Evolutionary conservation across 2,888 invertebrate genomes (phyloP).

Genomic region (Amblyjoppa fuscipennis): DNA sequence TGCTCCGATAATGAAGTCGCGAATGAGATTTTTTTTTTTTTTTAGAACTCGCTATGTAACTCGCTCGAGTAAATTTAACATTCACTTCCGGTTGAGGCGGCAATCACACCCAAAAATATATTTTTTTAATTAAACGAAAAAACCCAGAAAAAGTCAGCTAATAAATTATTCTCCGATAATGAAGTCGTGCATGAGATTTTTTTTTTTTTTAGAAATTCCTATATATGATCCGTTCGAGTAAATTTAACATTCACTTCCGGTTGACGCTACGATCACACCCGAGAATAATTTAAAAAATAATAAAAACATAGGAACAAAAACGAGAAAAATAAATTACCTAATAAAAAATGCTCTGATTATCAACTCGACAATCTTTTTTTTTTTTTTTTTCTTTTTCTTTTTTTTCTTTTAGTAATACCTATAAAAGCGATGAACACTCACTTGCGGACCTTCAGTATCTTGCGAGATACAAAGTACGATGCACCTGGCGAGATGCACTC

Average conservation of each 20-base stretch:
- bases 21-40: not conserved
- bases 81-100: not conserved
- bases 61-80: not conserved
- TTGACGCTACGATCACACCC: not conserved
- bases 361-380: not conserved
- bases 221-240: not conserved
- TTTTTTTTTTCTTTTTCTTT: not conserved
- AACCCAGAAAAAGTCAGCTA: not conserved
- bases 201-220: not conserved
- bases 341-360: not conserved
- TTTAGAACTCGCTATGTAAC: not conserved
- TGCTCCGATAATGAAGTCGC: not conserved
- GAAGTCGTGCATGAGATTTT: not conserved
- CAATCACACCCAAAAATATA: not conserved
- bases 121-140: not conserved
- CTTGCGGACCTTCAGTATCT: not conserved
- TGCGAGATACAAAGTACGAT: not conserved
- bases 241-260: not conserved
- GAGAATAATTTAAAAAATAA: not conserved
- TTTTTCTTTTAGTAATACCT: not conserved
- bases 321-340: not conserved
- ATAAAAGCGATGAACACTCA: not conserved
- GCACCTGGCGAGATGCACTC: conserved; percentile 67
- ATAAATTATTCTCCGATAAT: not conserved
- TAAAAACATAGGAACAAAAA: no score